Conservation (phyloP, 2,113 vertebrate species). For the Propithecus coquereli region DNA sequence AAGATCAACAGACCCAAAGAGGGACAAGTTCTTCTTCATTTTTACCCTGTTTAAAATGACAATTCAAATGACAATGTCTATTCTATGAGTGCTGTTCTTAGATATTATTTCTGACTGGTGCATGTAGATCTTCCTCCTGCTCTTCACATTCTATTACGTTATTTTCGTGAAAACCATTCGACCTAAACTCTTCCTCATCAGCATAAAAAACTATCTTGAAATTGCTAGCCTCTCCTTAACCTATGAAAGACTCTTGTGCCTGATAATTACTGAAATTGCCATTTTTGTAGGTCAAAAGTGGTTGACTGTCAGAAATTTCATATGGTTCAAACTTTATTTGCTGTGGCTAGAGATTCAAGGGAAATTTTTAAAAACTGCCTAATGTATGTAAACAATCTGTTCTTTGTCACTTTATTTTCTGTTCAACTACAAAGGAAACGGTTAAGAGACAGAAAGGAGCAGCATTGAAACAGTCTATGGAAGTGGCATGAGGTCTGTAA, state of each 20-base stretch:
- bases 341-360: neutral
- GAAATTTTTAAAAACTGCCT: neutral
- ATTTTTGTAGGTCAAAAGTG: constrained; percentile 12
- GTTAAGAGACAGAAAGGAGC: neutral
- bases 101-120: neutral
- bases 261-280: neutral
- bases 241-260: neutral
- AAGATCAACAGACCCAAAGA: neutral
- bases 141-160: neutral
- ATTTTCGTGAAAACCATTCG: neutral
- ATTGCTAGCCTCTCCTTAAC: neutral
- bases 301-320: neutral
- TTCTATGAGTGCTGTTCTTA: neutral
- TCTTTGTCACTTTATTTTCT: neutral
- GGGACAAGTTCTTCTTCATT: neutral
- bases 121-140: neutral
- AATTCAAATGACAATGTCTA: neutral
- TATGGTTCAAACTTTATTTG: neutral
- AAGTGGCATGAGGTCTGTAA: neutral
- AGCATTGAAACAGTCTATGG: neutral
- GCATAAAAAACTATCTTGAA: neutral
- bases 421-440: neutral
- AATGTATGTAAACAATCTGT: neutral
- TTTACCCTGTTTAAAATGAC: neutral
- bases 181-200: neutral